phyloP scores from a whole-genome alignment of 2,113 vertebrate genomes.

The Leucoraja erinaceus region DNA sequence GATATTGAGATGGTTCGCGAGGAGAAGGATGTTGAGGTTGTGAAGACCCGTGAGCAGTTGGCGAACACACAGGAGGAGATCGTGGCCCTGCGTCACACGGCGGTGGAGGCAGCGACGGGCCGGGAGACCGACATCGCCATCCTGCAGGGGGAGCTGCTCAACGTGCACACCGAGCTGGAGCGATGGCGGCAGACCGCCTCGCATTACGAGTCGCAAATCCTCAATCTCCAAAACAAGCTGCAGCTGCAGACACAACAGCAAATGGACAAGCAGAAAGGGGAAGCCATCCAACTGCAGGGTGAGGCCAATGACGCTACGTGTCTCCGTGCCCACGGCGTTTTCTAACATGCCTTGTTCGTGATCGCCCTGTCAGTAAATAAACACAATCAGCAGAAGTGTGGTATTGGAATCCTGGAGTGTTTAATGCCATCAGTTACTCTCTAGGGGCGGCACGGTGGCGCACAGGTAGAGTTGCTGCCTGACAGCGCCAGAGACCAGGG shows the following conservation, averaged over 20 bases:
- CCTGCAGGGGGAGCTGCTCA: constrained; percentile 73
- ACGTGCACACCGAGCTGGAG: constrained; percentile 73
- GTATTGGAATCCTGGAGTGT: too few relatives aligned
- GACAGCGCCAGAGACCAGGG: too few relatives aligned
- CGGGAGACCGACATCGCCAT: constrained; percentile 72
- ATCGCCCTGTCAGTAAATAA: neutral
- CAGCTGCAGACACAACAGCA: constrained; percentile 66
- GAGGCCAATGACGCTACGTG: neutral
- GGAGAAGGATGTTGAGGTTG: constrained; percentile 81
- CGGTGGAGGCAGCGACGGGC: constrained; percentile 70
- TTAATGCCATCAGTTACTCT: too few relatives aligned
- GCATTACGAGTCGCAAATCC: constrained; percentile 79
- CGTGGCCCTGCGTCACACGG: constrained; percentile 73
- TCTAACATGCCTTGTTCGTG: neutral
- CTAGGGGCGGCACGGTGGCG: too few relatives aligned
- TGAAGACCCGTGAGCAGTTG: constrained; percentile 73
- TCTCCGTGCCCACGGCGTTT: neutral
- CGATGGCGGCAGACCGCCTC: constrained; percentile 74
- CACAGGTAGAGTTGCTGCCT: too few relatives aligned
- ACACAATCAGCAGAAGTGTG: too few relatives aligned
- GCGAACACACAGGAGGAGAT: constrained; percentile 85
- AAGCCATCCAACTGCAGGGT: constrained; percentile 72
- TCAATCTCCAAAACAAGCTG: constrained; percentile 73
- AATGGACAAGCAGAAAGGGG: constrained; percentile 66
- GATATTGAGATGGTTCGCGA: constrained; percentile 83